Conservation (phyloP, 2,888 invertebrate genomes). For the Bombyx huttoni region DNA sequence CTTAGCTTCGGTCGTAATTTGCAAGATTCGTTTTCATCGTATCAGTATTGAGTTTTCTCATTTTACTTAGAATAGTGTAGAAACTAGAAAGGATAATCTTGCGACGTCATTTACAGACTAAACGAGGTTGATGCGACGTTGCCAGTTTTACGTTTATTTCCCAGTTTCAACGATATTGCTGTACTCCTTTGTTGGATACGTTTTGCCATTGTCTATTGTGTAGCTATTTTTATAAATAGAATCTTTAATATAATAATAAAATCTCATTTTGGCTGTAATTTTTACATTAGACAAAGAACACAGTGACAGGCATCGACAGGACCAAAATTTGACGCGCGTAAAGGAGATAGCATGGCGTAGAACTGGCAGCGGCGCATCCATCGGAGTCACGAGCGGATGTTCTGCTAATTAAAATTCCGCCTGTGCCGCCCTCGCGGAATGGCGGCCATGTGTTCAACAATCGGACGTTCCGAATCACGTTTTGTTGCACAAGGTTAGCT, state of each 20-base stretch:
- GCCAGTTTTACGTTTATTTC: constrained; percentile 57
- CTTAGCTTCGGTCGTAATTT: constrained; percentile 52
- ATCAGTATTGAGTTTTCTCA: constrained; percentile 68
- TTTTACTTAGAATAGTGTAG: constrained; percentile 49
- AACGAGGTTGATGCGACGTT: constrained; percentile 60
- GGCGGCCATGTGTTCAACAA: constrained; percentile 69
- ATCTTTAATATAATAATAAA: constrained; percentile 32
- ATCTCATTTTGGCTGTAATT: constrained; percentile 26
- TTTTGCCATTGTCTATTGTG: constrained; percentile 51
- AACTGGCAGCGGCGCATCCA: constrained; percentile 62
- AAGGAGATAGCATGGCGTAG: constrained; percentile 42
- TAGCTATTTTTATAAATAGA: constrained; percentile 20
- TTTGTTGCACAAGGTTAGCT: constrained; percentile 68
- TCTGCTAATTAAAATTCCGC: constrained; percentile 74
- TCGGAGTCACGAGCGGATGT: constrained; percentile 68
- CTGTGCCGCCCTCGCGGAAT: constrained; percentile 72
- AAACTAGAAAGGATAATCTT: constrained; percentile 67
- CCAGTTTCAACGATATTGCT: constrained; percentile 60
- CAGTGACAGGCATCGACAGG: constrained; percentile 22
- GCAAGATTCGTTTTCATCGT: constrained; percentile 53
- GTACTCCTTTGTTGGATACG: constrained; percentile 36
- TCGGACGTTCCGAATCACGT: constrained; percentile 65
- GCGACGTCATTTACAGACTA: constrained; percentile 62
- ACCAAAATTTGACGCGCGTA: constrained; percentile 23
- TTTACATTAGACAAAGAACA: constrained; percentile 25